phyloP scores from a whole-genome alignment of 2,888 invertebrate genomes.

The Plebejus anna region DNA sequence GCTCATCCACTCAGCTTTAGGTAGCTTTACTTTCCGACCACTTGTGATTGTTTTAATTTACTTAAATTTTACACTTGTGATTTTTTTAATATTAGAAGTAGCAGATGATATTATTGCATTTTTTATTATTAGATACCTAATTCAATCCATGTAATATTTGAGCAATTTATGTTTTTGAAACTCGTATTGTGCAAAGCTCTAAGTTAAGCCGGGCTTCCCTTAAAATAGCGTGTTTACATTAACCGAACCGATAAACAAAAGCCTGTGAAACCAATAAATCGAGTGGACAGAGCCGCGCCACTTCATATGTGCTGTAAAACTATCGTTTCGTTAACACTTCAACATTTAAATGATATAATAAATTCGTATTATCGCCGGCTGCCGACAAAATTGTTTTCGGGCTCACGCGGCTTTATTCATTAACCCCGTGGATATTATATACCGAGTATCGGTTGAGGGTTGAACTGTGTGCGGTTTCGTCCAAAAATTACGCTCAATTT shows the following conservation, averaged over 20 bases:
- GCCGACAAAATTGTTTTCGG: conserved; percentile 68
- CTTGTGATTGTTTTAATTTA: too few species aligned
- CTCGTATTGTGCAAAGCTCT: neutral
- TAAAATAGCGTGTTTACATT: neutral
- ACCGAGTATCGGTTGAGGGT: conserved; percentile 38
- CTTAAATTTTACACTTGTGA: too few species aligned
- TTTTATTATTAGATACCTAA: too few species aligned
- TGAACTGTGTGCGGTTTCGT: conserved; percentile 31
- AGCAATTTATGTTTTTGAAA: neutral
- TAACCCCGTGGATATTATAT: conserved; percentile 58
- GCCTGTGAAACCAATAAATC: conserved; percentile 34
- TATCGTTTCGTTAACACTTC: conserved; percentile 60
- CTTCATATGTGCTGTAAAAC: conserved; percentile 41
- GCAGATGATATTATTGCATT: too few species aligned
- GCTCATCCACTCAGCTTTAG: too few species aligned
- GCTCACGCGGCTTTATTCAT: conserved; percentile 63
- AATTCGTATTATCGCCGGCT: conserved; percentile 68
- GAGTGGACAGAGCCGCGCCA: conserved; percentile 28
- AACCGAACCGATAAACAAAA: conserved; percentile 24
- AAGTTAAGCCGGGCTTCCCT: neutral
- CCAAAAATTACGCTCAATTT: conserved; percentile 25
- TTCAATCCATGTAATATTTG: too few species aligned
- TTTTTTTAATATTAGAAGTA: too few species aligned
- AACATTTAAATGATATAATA: conserved; percentile 74
- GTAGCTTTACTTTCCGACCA: neutral